Conservation (phyloP, 2,113 vertebrate species). For the Hemiprocne comata region DNA sequence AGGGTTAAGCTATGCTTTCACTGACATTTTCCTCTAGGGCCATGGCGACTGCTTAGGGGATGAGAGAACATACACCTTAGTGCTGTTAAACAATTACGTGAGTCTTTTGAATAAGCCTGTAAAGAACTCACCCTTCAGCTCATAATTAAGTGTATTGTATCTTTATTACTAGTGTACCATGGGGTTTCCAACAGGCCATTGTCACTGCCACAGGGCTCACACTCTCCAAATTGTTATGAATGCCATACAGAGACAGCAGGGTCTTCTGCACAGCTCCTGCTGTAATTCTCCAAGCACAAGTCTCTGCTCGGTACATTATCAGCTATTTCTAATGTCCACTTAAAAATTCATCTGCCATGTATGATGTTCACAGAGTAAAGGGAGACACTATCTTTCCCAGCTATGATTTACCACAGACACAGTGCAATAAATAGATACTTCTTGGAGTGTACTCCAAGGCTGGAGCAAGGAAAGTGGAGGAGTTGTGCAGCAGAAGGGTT, state of each 20-base stretch:
- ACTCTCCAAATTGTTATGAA: neutral
- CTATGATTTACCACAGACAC: neutral
- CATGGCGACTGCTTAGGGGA: neutral
- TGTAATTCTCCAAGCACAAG: neutral
- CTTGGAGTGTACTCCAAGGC: neutral
- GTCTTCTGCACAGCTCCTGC: neutral
- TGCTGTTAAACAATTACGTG: neutral
- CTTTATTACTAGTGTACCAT: fast-evolving
- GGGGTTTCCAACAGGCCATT: neutral
- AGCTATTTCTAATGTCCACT: neutral
- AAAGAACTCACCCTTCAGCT: neutral
- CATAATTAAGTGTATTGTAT: neutral
- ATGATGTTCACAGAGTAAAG: neutral
- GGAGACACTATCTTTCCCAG: neutral
- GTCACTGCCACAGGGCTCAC: neutral
- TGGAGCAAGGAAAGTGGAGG: neutral
- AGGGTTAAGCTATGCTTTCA: neutral
- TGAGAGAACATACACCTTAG: neutral
- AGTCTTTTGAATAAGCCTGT: neutral
- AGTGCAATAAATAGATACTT: neutral
- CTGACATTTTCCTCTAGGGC: neutral
- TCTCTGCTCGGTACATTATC: neutral
- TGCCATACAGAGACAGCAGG: neutral
- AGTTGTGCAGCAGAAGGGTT: neutral
- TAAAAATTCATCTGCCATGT: neutral